Evolutionary conservation across 2,888 invertebrate species (phyloP), one percentile per base, ranked within the genome.

Genomic region (Scaeva pyrastri): DNA sequence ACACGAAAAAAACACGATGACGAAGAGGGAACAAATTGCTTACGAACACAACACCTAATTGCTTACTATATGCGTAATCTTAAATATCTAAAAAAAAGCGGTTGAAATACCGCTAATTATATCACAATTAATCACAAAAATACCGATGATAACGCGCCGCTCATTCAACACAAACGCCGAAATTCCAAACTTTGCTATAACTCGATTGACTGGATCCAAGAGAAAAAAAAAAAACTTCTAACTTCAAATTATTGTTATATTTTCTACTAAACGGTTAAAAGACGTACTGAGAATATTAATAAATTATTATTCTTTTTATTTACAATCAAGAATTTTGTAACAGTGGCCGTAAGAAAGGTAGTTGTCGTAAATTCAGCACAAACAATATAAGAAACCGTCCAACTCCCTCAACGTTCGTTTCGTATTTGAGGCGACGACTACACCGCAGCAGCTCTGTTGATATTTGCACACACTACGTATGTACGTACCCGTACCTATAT

Each of bases 371-470:
- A 82, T 74, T 64, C 73, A 82, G 56, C 74, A 78, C 86, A 86
- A 81, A 81, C 71, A 82, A 74, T 78, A 74, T 86, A 82, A 82
- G 82, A 82, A 86, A 82, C 79, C 86, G 86, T 86, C 86, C 77
- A 86, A 78, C 86, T 86, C 86, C 77, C 86, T 86, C 82, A 82
- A 82, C 82, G 86, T 86, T 86, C 82, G 82, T 78, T 82, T 86
- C 58, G 82, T 78, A 82, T 86, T 86, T 86, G 86, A 86, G 77
- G 86, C 86, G 73, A 86, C 77, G 70, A 73, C 81, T 82, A 82
- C 86, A 86, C 86, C 82, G 82, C 86, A 81, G 41, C 43, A 66
- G 66, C 48, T 48, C 55, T 66, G 74, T 82, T 86, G 77, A 82
- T 86, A 45, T 64, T 86, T 82, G 86, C 86, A 86, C 86, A 86